Percentiles rank a stretch among this genome's conserved stretches.
Evolutionary conservation across 1,140 invertebrate genomes (phyloP).

Genomic region (Brachionus rotundiformis): DNA sequence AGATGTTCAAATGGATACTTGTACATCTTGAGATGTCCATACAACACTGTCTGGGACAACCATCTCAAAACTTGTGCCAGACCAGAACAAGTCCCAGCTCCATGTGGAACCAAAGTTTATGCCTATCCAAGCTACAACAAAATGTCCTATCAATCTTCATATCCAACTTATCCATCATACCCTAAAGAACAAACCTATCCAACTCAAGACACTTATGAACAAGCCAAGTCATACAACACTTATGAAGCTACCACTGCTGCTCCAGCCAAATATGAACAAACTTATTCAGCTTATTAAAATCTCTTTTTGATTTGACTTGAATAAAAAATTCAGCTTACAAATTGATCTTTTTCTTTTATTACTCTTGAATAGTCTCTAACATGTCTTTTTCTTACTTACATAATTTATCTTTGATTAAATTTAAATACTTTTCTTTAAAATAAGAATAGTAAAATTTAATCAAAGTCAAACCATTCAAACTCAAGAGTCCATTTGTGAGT

Average conservation of each 20-base stretch:
- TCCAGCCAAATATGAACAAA: not conserved
- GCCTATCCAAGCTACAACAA: too few species aligned
- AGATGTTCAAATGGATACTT: not conserved
- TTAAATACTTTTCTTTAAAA: too few species aligned
- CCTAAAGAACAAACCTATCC: not conserved
- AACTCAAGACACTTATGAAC: not conserved
- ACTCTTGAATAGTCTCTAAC: too few species aligned
- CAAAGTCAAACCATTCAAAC: too few species aligned
- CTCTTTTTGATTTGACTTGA: too few species aligned
- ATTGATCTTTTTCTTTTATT: too few species aligned
- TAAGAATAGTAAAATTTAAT: too few species aligned
- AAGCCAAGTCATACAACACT: not conserved
- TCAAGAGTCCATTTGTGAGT: too few species aligned
- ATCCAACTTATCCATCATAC: not conserved
- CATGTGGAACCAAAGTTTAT: not conserved
- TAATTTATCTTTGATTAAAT: too few species aligned
- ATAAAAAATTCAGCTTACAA: too few species aligned
- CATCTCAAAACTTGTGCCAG: not conserved
- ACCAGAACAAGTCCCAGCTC: not conserved
- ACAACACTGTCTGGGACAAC: not conserved
- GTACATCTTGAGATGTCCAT: constrained; percentile 22
- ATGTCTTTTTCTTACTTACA: too few species aligned
- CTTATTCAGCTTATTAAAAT: not conserved
- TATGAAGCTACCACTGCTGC: not conserved
- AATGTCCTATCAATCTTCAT: not conserved